Evolutionary conservation across 2,113 vertebrate species (phyloP).

Genomic region (Ellobius talpinus): DNA sequence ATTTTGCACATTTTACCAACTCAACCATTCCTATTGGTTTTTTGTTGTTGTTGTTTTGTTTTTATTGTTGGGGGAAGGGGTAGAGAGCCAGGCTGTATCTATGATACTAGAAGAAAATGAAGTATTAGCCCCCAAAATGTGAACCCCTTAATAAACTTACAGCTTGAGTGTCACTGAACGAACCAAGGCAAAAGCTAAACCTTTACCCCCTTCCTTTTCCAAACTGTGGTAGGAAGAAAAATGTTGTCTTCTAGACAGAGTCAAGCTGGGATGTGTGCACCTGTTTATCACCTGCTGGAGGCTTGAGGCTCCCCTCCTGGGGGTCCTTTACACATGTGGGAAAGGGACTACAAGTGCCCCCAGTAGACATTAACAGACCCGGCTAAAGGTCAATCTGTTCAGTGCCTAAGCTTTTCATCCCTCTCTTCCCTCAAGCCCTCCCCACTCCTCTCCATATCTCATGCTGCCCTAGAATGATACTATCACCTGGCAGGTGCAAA

Average conservation of each 20-base stretch:
- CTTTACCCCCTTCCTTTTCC: neutral
- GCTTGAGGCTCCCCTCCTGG: too few species aligned
- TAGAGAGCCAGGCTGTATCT: neutral
- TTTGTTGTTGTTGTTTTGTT: neutral
- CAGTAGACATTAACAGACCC: neutral
- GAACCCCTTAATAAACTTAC: neutral
- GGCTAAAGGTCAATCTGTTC: neutral
- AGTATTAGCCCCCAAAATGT: neutral
- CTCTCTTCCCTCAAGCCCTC: neutral
- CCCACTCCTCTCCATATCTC: neutral
- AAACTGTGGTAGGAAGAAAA: neutral
- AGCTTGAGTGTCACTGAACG: neutral
- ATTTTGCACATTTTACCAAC: neutral
- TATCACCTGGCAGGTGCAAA: neutral
- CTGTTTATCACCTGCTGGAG: neutral
- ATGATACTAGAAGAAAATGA: conserved; percentile 22
- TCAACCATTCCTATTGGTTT: neutral
- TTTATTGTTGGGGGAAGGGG: too few species aligned
- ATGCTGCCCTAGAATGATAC: neutral
- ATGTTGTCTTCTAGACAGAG: neutral
- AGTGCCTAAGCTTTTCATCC: neutral
- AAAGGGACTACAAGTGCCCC: neutral
- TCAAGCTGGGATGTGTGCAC: neutral
- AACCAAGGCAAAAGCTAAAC: neutral
- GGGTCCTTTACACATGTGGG: neutral